Percentiles rank a stretch among this genome's conserved stretches.
Conservation (phyloP, 2,888 invertebrate species). For the Trissoscelio sp. region DNA sequence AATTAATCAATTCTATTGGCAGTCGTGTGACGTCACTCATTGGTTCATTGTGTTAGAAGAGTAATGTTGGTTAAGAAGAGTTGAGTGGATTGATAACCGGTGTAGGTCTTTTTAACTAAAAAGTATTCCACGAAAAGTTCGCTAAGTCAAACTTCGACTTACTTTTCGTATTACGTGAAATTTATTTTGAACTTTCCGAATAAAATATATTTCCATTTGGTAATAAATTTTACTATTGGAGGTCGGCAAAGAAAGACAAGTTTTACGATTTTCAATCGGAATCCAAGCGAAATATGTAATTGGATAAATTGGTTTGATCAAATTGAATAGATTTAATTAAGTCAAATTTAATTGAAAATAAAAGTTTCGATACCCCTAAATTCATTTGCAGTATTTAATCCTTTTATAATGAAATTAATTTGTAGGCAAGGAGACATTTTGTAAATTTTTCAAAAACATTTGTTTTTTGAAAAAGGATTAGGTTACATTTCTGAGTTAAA, state of each 20-base stretch:
- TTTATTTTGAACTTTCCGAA: neutral
- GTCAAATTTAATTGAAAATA: neutral
- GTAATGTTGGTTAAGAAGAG: neutral
- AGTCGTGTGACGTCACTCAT: neutral
- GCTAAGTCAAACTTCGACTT: constrained; percentile 4
- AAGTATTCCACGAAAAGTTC: neutral
- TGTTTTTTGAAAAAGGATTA: no score
- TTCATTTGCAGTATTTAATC: no score
- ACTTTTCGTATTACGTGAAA: neutral
- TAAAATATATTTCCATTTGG: constrained; percentile 9
- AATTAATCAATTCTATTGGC: constrained; percentile 44
- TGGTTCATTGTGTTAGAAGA: neutral
- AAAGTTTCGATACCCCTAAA: no score
- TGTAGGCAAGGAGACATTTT: no score
- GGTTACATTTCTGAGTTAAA: no score
- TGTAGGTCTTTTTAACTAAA: neutral
- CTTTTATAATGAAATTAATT: no score
- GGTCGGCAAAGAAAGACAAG: neutral
- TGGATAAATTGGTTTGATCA: constrained; percentile 1
- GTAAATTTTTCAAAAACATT: no score
- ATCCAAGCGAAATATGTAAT: constrained; percentile 1
- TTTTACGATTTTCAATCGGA: neutral
- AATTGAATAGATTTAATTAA: constrained; percentile 16
- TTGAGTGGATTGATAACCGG: neutral
- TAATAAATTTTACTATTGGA: neutral